Evolutionary conservation across 2,888 invertebrate genomes (phyloP), one percentile per base, ranked within the genome.

Genomic region (Clanis bilineata): DNA sequence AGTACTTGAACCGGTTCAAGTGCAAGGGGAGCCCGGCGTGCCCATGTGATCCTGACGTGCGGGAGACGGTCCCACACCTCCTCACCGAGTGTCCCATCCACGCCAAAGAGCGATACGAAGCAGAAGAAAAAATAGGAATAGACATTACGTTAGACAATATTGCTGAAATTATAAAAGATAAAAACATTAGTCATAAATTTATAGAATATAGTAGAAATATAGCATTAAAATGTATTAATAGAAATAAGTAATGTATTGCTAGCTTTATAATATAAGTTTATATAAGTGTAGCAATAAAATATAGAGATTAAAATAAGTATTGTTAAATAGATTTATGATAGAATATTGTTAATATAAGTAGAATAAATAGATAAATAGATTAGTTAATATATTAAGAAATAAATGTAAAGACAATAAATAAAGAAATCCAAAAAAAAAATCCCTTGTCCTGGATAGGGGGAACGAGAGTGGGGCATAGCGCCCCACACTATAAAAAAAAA

Each of bases 1-100:
- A 56, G 28, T 65, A 68, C 61, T 57, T 64, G 21, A 3, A 45
- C 2, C 21, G 62, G 0, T 68, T 66, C 39, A 66, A 64, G 60
- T 58, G 58, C 22, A 62, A 58, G 38, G 64, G 60, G 56, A 57
- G 18, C 54, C 61, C 64, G 47, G 59, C 66, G 23, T 66, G 68
- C 47, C 21, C 36, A 25, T 68, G 68, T 9, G 65, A 68, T 1
- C 64, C 62, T 0, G 58, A 0, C 0, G 7, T 1, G 0, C 7
- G 12, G 0, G 65, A 64, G 21, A 58, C 0, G 1, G 10, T 44
- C 0, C 10, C 10, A 0, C 44, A 44, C 44, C 10, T 10, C 1
- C 2, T 44, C 0, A 23, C 22, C 0, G 44, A 44, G 12, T 44
- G 44, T 3, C 44, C 44, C 3, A 22, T 12, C 2, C 23, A 1